phyloP scores from a whole-genome alignment of 2,888 invertebrate genomes.

The Melanchra persicariae region DNA sequence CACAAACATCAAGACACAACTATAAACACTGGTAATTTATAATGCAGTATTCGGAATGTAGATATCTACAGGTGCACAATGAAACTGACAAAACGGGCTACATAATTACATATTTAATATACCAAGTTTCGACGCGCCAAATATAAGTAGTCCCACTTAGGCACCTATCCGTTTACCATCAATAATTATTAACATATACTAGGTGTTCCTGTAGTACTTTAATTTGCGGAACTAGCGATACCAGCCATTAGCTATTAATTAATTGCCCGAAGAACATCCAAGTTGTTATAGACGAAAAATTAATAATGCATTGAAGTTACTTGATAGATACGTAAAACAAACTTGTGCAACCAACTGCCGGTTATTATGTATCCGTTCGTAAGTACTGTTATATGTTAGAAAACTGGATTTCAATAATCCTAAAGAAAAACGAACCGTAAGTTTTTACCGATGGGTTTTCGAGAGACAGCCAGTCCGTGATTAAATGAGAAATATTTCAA shows the following conservation, averaged over 20 bases:
- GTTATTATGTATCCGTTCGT: constrained; percentile 45
- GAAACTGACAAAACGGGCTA: constrained; percentile 3
- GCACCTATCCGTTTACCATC: constrained; percentile 18
- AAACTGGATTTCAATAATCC: background rate
- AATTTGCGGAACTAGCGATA: constrained; percentile 52
- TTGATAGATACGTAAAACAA: constrained; percentile 36
- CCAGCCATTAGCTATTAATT: constrained; percentile 32
- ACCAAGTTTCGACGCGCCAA: background rate
- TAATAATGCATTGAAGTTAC: constrained; percentile 52
- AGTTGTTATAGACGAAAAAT: constrained; percentile 43
- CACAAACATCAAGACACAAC: background rate
- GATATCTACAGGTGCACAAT: background rate
- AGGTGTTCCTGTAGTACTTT: constrained; percentile 25
- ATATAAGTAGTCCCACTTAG: background rate
- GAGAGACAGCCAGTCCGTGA: background rate
- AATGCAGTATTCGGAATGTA: background rate
- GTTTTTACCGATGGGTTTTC: background rate
- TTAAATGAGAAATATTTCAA: constrained; percentile 21
- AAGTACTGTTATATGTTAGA: constrained; percentile 30
- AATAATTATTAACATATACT: constrained; percentile 25
- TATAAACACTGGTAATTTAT: constrained; percentile 8
- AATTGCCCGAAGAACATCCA: constrained; percentile 45
- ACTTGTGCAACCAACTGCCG: constrained; percentile 56
- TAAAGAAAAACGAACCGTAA: background rate
- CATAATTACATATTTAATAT: constrained; percentile 5